phyloP scores from a whole-genome alignment of 2,113 vertebrate species.

The Donacobius atricapilla region DNA sequence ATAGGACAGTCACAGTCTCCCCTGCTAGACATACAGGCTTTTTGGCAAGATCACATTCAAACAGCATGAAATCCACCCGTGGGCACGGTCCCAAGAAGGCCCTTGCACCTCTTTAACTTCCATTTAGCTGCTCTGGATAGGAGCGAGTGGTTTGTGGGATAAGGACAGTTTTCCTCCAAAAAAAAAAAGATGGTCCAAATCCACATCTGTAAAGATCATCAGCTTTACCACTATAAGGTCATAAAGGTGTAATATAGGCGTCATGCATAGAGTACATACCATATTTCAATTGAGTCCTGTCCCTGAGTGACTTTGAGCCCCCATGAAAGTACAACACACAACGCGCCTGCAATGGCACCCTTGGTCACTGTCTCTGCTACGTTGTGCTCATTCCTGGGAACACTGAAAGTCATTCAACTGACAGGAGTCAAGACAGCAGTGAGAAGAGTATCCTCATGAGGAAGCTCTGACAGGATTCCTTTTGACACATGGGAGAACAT shows the following conservation, averaged over 20 bases:
- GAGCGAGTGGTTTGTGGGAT: not conserved
- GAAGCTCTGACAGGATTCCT: constrained; percentile 42
- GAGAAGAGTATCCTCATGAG: constrained; percentile 31
- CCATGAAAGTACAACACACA: not conserved
- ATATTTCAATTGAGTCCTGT: not conserved
- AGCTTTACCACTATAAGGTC: constrained; percentile 25
- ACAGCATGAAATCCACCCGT: constrained; percentile 15
- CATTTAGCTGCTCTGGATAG: not conserved
- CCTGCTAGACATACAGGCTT: constrained; percentile 35
- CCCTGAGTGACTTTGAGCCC: constrained; percentile 7
- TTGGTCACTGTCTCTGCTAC: not conserved
- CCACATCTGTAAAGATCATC: constrained; percentile 23
- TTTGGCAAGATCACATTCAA: constrained; percentile 54
- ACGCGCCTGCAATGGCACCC: not conserved
- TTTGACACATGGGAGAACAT: constrained; percentile 42
- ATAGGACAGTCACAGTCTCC: constrained; percentile 48
- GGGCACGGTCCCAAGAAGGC: not conserved
- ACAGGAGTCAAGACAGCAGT: constrained; percentile 56
- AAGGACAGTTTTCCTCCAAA: not conserved
- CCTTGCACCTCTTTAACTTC: not conserved
- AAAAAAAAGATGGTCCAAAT: not conserved
- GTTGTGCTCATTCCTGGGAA: not conserved
- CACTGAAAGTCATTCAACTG: not conserved
- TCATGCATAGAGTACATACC: constrained; percentile 30
- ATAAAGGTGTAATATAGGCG: constrained; percentile 37